A percentile compares a stretch with the other conserved stretches of the same genome.
Conservation (phyloP, 1,140 invertebrate species). For the Drosophila kohkoa region DNA sequence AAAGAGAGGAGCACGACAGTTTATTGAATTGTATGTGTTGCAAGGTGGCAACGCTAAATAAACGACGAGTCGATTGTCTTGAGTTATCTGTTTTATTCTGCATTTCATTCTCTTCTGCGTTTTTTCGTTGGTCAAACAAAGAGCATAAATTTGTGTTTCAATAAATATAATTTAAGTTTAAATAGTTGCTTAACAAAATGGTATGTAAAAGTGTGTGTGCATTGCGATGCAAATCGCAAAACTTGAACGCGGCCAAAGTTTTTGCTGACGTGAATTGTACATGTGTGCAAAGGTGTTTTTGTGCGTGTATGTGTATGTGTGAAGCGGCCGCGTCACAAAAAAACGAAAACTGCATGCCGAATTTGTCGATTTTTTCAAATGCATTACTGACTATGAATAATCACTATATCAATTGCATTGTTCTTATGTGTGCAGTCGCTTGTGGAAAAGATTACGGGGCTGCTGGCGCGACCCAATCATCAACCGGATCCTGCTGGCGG, state of each 20-base stretch:
- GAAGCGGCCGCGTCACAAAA: conserved; percentile 46
- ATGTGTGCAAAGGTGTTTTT: conserved; percentile 21
- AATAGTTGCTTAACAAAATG: conserved; percentile 50
- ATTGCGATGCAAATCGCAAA: conserved; percentile 24
- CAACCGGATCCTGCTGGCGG: conserved; percentile 87
- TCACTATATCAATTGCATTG: conserved; percentile 12
- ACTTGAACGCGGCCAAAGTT: conserved; percentile 43
- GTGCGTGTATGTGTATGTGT: conserved; percentile 28
- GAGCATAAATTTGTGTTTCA: conserved; percentile 34
- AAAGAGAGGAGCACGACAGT: no score
- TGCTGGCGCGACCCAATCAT: conserved; percentile 91
- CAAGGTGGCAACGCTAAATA: no score
- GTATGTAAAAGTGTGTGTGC: conserved; percentile 32
- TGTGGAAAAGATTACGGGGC: conserved; percentile 90
- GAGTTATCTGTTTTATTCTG: conserved; percentile 44
- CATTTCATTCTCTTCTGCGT: conserved; percentile 43
- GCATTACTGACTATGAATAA: conserved; percentile 27
- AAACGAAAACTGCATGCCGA: conserved; percentile 50
- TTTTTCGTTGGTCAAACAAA: conserved; percentile 46
- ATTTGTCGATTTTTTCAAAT: conserved; percentile 64
- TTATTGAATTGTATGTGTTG: no score
- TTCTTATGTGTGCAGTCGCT: conserved; percentile 87
- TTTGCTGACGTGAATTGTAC: conserved; percentile 54
- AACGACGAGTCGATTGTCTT: no score
- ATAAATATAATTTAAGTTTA: conserved; percentile 40